Percentiles rank a stretch among this genome's conserved stretches.
Evolutionary conservation across 2,797 vertebrate genomes (phyloP).

Genomic region (Eulemur coronatus): DNA sequence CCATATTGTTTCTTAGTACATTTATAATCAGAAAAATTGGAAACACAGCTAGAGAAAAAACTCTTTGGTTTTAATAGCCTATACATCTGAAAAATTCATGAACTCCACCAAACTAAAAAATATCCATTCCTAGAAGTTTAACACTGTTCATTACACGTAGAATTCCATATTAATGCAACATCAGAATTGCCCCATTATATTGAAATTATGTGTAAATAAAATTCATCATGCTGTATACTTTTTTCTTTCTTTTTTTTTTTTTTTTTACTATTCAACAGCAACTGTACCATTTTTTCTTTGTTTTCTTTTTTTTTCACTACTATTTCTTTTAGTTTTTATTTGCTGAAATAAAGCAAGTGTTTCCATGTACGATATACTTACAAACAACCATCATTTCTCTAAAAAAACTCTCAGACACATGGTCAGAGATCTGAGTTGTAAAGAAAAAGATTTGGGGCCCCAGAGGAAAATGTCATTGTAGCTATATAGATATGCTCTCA

Average conservation of each 20-base stretch:
- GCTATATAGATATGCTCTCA: not conserved
- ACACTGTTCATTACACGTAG: not conserved
- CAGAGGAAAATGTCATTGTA: not conserved
- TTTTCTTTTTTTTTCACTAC: no score
- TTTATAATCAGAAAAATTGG: not conserved
- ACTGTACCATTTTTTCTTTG: no score
- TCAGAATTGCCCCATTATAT: not conserved
- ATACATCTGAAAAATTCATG: not conserved
- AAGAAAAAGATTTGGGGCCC: not conserved
- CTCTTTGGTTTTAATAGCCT: not conserved
- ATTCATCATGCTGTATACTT: not conserved
- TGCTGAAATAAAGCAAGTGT: conserved; percentile 23
- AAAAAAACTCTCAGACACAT: not conserved
- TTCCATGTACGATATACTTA: not conserved
- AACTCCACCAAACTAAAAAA: conserved; percentile 20
- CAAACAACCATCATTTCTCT: conserved; percentile 31
- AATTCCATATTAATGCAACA: not conserved
- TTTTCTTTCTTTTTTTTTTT: not conserved
- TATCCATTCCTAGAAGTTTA: not conserved
- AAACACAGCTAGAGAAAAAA: not conserved
- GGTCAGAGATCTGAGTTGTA: not conserved
- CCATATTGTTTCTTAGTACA: not conserved
- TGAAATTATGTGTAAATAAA: not conserved
- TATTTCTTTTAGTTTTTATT: not conserved
- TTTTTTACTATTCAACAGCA: no score